These are phyloP conservation scores for Pungitius pungitius DNA, from an alignment of 2,113 vertebrate species.

Conservation along the genomic window DNA sequence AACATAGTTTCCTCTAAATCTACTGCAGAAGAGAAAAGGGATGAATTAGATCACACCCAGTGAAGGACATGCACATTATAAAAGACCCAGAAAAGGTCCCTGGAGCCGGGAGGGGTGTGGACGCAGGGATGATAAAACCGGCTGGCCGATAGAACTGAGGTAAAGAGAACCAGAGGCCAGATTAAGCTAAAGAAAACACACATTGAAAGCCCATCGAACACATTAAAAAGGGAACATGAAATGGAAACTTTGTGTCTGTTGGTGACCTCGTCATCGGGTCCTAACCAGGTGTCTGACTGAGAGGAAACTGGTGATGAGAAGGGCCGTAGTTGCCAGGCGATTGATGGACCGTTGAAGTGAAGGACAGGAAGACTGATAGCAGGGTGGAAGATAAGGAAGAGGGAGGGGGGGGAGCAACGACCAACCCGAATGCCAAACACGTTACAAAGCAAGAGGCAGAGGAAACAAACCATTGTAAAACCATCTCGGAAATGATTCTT, in stretches of 20 bases:
- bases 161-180: constrained; percentile 12
- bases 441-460: not conserved
- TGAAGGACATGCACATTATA: constrained; percentile 37
- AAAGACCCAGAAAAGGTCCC: constrained; percentile 51
- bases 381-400: constrained; percentile 40
- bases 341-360: constrained; percentile 48
- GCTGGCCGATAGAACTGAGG: constrained; percentile 38
- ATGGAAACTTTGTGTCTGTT: constrained; percentile 48
- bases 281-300: constrained; percentile 49
- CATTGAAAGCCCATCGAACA: constrained; percentile 3
- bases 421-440: constrained; percentile 45
- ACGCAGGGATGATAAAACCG: constrained; percentile 36
- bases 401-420: constrained; percentile 11
- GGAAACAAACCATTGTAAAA: not conserved
- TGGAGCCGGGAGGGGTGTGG: constrained; percentile 33
- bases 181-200: constrained; percentile 8
- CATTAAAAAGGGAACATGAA: constrained; percentile 43
- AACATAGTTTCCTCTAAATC: constrained; percentile 35
- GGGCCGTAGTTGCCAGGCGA: constrained; percentile 39
- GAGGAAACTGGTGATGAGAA: constrained; percentile 58
- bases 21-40: constrained; percentile 21
- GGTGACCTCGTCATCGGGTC: constrained; percentile 55
- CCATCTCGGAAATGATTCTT: not conserved
- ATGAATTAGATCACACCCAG: constrained; percentile 50
- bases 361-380: constrained; percentile 42